A percentile compares a stretch with the other conserved stretches of the same genome.
These are phyloP conservation scores for Aspidiotus destructor DNA, from an alignment of 2,888 invertebrate genomes.

Conservation along the genomic window DNA sequence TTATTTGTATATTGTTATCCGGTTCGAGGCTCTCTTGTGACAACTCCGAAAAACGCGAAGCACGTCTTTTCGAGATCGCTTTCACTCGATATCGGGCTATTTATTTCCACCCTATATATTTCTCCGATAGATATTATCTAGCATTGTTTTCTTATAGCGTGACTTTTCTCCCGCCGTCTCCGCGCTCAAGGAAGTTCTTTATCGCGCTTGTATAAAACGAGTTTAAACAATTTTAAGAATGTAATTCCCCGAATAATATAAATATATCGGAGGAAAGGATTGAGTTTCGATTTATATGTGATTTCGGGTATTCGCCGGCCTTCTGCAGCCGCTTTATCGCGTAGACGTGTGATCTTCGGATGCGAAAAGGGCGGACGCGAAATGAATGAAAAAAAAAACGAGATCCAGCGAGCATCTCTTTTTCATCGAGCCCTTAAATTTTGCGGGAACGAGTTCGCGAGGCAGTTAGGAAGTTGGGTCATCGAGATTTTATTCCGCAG, in stretches of 20 bases:
- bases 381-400: too few relatives aligned
- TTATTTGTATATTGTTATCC: constrained; percentile 29
- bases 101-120: constrained; percentile 32
- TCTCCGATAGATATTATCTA: constrained; percentile 29
- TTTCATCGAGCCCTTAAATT: too few relatives aligned
- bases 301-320: too few relatives aligned
- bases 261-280: too few relatives aligned
- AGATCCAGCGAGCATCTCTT: too few relatives aligned
- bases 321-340: too few relatives aligned
- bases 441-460: too few relatives aligned
- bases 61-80: constrained; percentile 19
- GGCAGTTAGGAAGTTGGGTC: too few relatives aligned
- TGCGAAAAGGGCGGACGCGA: too few relatives aligned
- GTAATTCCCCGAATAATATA: background rate
- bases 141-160: constrained; percentile 20
- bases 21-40: constrained; percentile 7
- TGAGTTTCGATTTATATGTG: too few relatives aligned
- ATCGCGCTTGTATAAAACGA: constrained; percentile 19
- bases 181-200: background rate
- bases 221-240: constrained; percentile 27
- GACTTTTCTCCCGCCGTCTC: background rate
- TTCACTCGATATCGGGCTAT: constrained; percentile 31
- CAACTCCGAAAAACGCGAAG: background rate
- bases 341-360: too few relatives aligned
- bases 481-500: too few relatives aligned